Base-by-base conservation (phyloP, 2,797 vertebrate genomes). In the Selene dorsalis region DNA sequence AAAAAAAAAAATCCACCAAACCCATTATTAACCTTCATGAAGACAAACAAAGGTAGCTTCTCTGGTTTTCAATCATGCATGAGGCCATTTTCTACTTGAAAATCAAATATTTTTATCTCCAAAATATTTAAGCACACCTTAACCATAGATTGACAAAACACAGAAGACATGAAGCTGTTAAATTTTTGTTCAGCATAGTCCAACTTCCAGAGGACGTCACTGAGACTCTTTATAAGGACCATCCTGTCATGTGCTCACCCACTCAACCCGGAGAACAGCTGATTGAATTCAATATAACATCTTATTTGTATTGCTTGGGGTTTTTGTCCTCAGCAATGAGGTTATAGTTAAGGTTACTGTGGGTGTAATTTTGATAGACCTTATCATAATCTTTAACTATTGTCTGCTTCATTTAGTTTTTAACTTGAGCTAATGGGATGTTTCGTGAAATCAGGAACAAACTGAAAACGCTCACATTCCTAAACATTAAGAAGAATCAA, bases 251-350 rank as follows among this genome's bases (percentile, higher is more conserved):
- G 52, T 67, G 41, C n/a, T 66, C 53, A 48, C 73, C 48, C 58
- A 26, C 14, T 69, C 41, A 24, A 1, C 43, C 24, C 58, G 17
- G 28, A 69, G 53, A 28, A 75, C 79, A 75, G 43, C 66, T 78
- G 79, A 80, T 71, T 68, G 56, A 84, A 76, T 82, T 80, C 41
- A 80, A 13, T 53, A 59, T 48, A 73, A 66, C 68, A 35, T 45
- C 3, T 50, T 45, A 50, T 59, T 55, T 32, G 39, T 63, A 69
- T 38, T 32, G 17, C 5, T 32, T 3, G 0, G 14, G 55, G 20
- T 35, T 61, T 68, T 26, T 53, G 45, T 71, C 43, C 64, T 64
- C 26, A 41, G 53, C 41, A 38, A 66, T 41, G 48, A 20, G 9
- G 45, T 63, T 53, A 30, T 38, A 47, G 17, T 39, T 43, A 3